Conservation (phyloP, 2,888 invertebrate genomes). For the Scaptomyza caliginosa region DNA sequence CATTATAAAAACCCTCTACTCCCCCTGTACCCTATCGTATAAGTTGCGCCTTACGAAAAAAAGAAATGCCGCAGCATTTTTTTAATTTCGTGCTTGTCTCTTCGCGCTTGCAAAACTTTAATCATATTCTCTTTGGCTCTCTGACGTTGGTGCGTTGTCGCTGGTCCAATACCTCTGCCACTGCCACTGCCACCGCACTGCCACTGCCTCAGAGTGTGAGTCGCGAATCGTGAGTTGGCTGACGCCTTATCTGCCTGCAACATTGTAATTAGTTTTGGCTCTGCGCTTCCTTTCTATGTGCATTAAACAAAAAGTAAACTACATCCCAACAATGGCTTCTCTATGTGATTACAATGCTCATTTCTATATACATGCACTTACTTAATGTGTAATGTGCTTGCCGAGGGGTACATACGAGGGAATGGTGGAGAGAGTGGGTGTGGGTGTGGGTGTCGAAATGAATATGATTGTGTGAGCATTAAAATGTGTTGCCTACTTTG, state of each 20-base stretch:
- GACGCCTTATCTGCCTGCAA: conserved; percentile 52
- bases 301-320: conserved; percentile 46
- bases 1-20: conserved; percentile 58
- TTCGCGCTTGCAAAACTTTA: conserved; percentile 58
- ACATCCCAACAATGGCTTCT: conserved; percentile 45
- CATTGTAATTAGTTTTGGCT: conserved; percentile 75
- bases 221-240: not conserved
- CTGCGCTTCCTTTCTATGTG: conserved; percentile 31
- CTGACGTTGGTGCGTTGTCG: conserved; percentile 4
- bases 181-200: not conserved
- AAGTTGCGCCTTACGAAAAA: conserved; percentile 47
- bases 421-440: not conserved
- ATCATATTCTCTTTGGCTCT: conserved; percentile 63
- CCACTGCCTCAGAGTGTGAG: not conserved
- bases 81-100: conserved; percentile 72
- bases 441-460: not conserved
- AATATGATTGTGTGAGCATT: conserved; percentile 8
- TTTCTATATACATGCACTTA: conserved; percentile 36
- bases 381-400: conserved; percentile 26
- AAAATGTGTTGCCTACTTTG: conserved; percentile 65
- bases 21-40: conserved; percentile 10
- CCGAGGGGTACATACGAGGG: not conserved
- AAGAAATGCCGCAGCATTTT: conserved; percentile 59
- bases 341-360: conserved; percentile 63
- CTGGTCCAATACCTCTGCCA: not conserved